Evolutionary conservation across 2,888 invertebrate genomes (phyloP).

Genomic region (Halocaridina rubra): DNA sequence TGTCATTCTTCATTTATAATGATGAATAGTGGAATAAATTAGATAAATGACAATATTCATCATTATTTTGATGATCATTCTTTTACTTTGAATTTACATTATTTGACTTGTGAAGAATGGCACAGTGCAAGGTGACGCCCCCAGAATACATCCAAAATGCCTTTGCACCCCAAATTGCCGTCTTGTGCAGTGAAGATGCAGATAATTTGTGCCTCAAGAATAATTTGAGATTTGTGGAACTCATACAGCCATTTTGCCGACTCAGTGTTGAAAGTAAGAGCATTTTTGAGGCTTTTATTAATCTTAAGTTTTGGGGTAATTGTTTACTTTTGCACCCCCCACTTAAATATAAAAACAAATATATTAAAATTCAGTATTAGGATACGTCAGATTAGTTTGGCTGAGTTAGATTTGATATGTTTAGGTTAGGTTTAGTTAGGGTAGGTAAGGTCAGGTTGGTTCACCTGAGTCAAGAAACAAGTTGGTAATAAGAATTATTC

Average conservation of each 20-base stretch:
- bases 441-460: no score
- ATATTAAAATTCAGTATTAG: not conserved
- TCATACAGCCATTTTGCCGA: constrained; percentile 89
- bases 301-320: no score
- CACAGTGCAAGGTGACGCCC: constrained; percentile 69
- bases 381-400: no score
- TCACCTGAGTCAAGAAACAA: no score
- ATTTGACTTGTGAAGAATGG: constrained; percentile 67
- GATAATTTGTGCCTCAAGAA: constrained; percentile 89
- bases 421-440: not conserved
- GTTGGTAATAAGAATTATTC: no score
- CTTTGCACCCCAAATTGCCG: constrained; percentile 90
- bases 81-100: no score
- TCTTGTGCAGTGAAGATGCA: constrained; percentile 84
- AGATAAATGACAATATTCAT: no score
- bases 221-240: constrained; percentile 88
- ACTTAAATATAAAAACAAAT: not conserved
- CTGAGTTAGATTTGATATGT: no score
- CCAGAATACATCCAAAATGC: constrained; percentile 87
- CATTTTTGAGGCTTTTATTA: not conserved
- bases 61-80: no score
- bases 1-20: no score
- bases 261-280: constrained; percentile 78
- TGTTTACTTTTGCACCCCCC: no score
- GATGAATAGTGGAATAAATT: no score